phyloP scores from a whole-genome alignment of 53 echinoderm and acorn worm genomes.

The Paracentrotus lividus region DNA sequence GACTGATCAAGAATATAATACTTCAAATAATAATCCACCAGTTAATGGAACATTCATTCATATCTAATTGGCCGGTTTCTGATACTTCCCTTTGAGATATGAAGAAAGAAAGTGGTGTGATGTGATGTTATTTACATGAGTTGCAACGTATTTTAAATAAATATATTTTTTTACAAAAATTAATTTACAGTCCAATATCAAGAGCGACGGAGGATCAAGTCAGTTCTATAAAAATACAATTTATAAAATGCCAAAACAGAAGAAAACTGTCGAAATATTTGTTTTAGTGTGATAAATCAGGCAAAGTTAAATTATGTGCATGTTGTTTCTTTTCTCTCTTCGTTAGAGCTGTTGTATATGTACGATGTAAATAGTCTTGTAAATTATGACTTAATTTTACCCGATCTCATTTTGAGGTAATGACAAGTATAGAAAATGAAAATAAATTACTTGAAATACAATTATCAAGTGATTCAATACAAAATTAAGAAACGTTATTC shows the following conservation, averaged over 20 bases:
- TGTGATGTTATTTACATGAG: slow-evolving; percentile 29
- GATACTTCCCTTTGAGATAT: not conserved
- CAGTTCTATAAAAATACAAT: not conserved
- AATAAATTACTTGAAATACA: not conserved
- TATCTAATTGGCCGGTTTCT: not conserved
- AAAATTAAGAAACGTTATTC: not conserved
- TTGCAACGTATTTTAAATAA: slow-evolving; percentile 17
- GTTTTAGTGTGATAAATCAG: not conserved
- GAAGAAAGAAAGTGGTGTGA: not conserved
- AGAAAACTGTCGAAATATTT: not conserved
- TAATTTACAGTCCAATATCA: slow-evolving; percentile 56
- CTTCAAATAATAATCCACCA: not conserved
- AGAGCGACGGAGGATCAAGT: not conserved
- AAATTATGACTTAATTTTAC: not conserved
- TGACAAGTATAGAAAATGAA: not conserved
- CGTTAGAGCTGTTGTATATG: too few relatives aligned
- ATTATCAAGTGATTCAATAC: not conserved
- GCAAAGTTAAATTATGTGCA: not conserved
- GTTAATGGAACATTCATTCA: not conserved
- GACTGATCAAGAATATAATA: slow-evolving; percentile 10
- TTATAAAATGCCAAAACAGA: not conserved
- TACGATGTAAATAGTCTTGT: not conserved
- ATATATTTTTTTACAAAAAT: slow-evolving; percentile 35
- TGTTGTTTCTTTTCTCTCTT: not conserved
- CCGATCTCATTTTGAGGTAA: slow-evolving; percentile 28